phyloP scores from a whole-genome alignment of 2,888 invertebrate genomes.

The Stenolophus ochropezus region DNA sequence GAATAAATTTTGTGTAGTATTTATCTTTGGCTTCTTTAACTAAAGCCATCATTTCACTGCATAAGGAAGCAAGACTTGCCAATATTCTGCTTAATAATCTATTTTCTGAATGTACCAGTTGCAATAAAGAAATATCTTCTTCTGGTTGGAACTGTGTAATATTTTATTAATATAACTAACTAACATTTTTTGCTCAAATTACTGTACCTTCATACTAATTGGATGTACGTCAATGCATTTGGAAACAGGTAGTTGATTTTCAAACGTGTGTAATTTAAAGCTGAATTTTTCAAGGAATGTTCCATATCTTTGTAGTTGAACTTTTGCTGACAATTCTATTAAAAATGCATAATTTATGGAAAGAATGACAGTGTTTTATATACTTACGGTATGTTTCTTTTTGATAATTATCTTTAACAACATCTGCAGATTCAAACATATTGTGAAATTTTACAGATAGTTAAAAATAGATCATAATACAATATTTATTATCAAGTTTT shows the following conservation, averaged over 20 bases:
- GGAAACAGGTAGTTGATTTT: slow-evolving; percentile 68
- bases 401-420: slow-evolving; percentile 70
- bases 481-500: neutral
- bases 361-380: neutral
- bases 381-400: slow-evolving; percentile 72
- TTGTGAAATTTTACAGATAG: no score
- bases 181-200: slow-evolving; percentile 59
- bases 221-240: slow-evolving; percentile 64
- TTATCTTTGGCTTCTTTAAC: slow-evolving; percentile 80
- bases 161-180: slow-evolving; percentile 68
- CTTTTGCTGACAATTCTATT: slow-evolving; percentile 74
- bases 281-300: slow-evolving; percentile 74
- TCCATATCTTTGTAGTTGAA: slow-evolving; percentile 75
- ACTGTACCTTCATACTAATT: slow-evolving; percentile 65
- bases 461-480: neutral
- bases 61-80: slow-evolving; percentile 85
- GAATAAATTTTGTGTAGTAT: slow-evolving; percentile 79
- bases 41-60: slow-evolving; percentile 83
- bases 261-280: slow-evolving; percentile 68
- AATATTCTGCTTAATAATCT: slow-evolving; percentile 86
- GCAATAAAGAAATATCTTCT: slow-evolving; percentile 81
- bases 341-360: slow-evolving; percentile 39
- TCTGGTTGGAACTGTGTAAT: slow-evolving; percentile 72
- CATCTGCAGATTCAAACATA: slow-evolving; percentile 70
- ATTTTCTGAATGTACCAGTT: slow-evolving; percentile 88